phyloP scores from a whole-genome alignment of 2,113 vertebrate genomes.

The Gymnogyps californianus region DNA sequence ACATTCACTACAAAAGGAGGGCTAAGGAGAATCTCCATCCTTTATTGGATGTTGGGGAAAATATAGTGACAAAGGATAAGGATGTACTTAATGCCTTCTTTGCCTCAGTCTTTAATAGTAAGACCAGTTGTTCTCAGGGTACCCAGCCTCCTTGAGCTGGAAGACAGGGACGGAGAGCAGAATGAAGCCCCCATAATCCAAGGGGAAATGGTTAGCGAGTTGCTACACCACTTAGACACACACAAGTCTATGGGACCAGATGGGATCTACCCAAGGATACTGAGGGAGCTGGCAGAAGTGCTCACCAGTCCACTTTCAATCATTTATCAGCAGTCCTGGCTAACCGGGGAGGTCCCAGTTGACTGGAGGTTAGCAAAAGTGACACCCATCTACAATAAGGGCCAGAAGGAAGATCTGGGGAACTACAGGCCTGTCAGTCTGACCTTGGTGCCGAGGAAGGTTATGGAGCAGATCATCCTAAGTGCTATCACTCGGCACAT shows the following conservation, averaged over 20 bases:
- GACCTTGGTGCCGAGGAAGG: neutral
- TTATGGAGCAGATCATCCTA: neutral
- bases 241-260: neutral
- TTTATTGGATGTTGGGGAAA: too few relatives aligned
- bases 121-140: too few relatives aligned
- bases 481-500: neutral
- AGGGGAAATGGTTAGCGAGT: neutral
- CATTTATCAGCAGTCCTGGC: neutral
- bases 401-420: neutral
- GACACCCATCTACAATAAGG: neutral
- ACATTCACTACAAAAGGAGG: too few relatives aligned
- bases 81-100: neutral
- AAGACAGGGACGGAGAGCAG: neutral
- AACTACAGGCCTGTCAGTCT: neutral
- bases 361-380: neutral
- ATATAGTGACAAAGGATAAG: too few relatives aligned
- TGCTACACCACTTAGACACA: neutral
- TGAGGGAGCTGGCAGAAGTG: neutral
- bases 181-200: neutral
- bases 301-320: neutral
- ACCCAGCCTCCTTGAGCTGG: neutral
- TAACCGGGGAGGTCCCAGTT: neutral
- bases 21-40: too few relatives aligned
- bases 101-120: neutral
- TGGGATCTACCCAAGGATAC: neutral